Conservation (phyloP, 2,888 invertebrate species). For the Loripinus fragilis region DNA sequence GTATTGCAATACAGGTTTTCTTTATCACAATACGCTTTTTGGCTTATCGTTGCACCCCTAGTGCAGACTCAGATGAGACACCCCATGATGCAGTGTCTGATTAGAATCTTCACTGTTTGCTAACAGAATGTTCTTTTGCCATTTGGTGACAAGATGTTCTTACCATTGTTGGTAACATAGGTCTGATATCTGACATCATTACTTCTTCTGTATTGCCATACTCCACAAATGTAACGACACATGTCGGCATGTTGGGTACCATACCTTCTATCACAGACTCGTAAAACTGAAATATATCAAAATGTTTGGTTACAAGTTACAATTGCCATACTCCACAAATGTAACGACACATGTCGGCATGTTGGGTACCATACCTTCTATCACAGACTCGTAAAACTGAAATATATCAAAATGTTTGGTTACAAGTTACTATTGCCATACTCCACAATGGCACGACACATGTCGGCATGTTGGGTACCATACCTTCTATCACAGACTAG, state of each 20-base stretch:
- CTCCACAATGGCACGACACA: constrained; percentile 89
- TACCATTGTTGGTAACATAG: constrained; percentile 79
- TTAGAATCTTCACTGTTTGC: too few species aligned
- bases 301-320: too few species aligned
- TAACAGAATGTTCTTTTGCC: too few species aligned
- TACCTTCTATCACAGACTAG: constrained; percentile 68
- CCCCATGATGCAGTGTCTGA: too few species aligned
- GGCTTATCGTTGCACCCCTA: too few species aligned
- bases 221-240: constrained; percentile 90
- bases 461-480: constrained; percentile 64
- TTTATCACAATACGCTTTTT: too few species aligned
- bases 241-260: constrained; percentile 65
- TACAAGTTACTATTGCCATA: too few species aligned
- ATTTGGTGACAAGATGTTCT: too few species aligned
- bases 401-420: too few species aligned
- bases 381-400: constrained; percentile 74
- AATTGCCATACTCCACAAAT: constrained; percentile 94
- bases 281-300: constrained; percentile 77
- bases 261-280: constrained; percentile 69
- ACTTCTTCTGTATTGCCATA: constrained; percentile 97
- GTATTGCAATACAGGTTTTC: too few species aligned
- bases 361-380: constrained; percentile 64
- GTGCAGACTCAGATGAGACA: too few species aligned
- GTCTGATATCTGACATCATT: constrained; percentile 91
- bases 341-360: constrained; percentile 85